These are phyloP conservation scores for Blera fallax DNA, from an alignment of 2,888 invertebrate genomes.

Conservation along the genomic window DNA sequence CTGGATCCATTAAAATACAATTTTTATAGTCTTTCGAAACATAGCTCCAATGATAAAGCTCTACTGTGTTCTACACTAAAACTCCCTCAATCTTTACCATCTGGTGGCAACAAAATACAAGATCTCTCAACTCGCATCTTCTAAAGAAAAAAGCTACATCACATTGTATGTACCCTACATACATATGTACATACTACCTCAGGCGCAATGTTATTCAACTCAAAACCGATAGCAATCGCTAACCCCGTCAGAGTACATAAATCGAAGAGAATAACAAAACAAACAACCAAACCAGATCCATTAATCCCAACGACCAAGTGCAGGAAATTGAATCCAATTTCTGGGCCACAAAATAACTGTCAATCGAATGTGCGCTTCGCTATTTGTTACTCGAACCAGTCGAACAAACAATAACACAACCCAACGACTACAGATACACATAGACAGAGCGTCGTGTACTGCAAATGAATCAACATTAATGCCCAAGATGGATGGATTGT, in stretches of 20 bases:
- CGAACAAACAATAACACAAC: conserved; percentile 40
- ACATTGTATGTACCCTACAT: too few relatives aligned
- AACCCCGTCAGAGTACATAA: conserved; percentile 15
- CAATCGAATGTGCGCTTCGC: conserved; percentile 53
- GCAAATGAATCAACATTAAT: conserved; percentile 48
- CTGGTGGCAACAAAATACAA: neutral
- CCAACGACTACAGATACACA: neutral
- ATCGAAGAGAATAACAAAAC: neutral
- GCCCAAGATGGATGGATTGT: conserved; percentile 49
- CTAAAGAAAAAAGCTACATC: neutral
- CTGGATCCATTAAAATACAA: too few relatives aligned
- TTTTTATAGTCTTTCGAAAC: too few relatives aligned
- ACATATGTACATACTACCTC: neutral
- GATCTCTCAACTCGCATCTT: neutral
- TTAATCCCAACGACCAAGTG: conserved; percentile 48
- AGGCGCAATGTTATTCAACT: neutral
- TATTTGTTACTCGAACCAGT: conserved; percentile 47
- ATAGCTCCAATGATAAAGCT: too few relatives aligned
- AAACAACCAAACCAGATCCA: conserved; percentile 10
- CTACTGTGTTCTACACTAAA: too few relatives aligned
- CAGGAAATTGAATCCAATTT: conserved; percentile 60
- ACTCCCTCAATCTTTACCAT: too few relatives aligned
- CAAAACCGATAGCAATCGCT: conserved; percentile 6
- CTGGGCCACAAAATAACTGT: conserved; percentile 66
- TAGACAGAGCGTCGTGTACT: conserved; percentile 9